phyloP scores from a whole-genome alignment of 2,113 vertebrate genomes.

The Callionymus lyra region DNA sequence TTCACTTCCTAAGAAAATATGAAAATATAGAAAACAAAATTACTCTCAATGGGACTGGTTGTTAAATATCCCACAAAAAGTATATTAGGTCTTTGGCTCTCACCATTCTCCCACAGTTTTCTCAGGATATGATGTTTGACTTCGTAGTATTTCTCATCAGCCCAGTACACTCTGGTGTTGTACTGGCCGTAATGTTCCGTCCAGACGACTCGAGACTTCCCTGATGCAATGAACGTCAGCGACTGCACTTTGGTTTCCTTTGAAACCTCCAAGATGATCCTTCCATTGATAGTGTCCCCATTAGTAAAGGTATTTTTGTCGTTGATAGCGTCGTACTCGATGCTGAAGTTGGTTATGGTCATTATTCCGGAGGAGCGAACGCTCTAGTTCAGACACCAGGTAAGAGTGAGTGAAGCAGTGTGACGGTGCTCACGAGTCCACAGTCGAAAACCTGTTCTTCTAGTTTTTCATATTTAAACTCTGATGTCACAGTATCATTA shows the following conservation, averaged over 20 bases:
- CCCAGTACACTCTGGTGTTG: constrained; percentile 5
- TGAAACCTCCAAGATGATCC: not conserved
- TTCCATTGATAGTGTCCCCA: not conserved
- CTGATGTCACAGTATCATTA: too few relatives aligned
- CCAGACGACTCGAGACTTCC: constrained; percentile 44
- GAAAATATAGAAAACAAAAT: not conserved
- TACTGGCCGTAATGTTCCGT: constrained; percentile 11
- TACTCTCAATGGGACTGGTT: too few relatives aligned
- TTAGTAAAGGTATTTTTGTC: not conserved
- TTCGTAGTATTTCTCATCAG: constrained; percentile 48
- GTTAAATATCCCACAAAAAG: not conserved
- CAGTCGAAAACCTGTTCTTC: not conserved
- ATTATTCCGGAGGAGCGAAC: not conserved
- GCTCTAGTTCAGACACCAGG: not conserved
- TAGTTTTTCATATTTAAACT: too few relatives aligned
- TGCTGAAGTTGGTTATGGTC: not conserved
- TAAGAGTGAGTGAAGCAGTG: not conserved
- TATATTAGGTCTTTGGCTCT: not conserved
- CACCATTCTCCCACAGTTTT: constrained; percentile 4
- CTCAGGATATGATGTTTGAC: constrained; percentile 34
- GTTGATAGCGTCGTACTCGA: not conserved
- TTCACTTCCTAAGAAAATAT: constrained; percentile 22
- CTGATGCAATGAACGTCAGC: constrained; percentile 36
- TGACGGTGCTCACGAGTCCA: not conserved
- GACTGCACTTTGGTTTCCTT: constrained; percentile 38